Conservation (phyloP, 2,888 invertebrate species). For the Alloscopus bannaensis region DNA sequence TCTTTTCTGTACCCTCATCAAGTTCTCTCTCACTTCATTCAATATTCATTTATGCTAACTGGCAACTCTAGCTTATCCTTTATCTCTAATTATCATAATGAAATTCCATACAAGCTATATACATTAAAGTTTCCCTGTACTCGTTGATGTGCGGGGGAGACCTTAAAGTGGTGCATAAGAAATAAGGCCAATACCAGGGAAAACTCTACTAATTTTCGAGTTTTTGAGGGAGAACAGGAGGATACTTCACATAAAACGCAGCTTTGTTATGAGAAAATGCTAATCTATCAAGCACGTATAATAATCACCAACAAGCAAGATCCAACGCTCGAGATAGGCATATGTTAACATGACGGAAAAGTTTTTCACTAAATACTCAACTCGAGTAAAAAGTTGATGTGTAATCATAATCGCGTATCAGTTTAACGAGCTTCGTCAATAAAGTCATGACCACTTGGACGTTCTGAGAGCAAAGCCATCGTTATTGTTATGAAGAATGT, state of each 20-base stretch:
- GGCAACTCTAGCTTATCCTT: conserved; percentile 69
- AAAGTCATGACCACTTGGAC: too few relatives aligned
- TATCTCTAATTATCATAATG: conserved; percentile 73
- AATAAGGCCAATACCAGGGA: not conserved
- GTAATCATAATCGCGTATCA: too few relatives aligned
- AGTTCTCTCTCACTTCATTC: conserved; percentile 57
- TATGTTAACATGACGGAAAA: too few relatives aligned
- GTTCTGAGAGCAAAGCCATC: too few relatives aligned
- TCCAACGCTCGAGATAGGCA: conserved; percentile 37
- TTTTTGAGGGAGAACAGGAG: conserved; percentile 8
- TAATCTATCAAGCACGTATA: conserved; percentile 45
- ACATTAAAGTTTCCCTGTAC: not conserved
- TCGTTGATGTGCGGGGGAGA: not conserved
- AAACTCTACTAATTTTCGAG: conserved; percentile 42
- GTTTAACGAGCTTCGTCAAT: too few relatives aligned
- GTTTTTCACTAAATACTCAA: too few relatives aligned
- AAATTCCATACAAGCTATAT: conserved; percentile 64
- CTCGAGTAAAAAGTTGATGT: too few relatives aligned
- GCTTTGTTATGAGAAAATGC: conserved; percentile 46
- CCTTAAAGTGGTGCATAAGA: not conserved
- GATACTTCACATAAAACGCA: conserved; percentile 10
- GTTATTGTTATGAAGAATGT: too few relatives aligned
- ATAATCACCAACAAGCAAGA: conserved; percentile 32
- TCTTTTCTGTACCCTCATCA: conserved; percentile 27
- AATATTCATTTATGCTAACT: conserved; percentile 73